Evolutionary conservation across 2,888 invertebrate species (phyloP), one percentile per base, ranked within the genome.

Genomic region (Polyploca ridens): DNA sequence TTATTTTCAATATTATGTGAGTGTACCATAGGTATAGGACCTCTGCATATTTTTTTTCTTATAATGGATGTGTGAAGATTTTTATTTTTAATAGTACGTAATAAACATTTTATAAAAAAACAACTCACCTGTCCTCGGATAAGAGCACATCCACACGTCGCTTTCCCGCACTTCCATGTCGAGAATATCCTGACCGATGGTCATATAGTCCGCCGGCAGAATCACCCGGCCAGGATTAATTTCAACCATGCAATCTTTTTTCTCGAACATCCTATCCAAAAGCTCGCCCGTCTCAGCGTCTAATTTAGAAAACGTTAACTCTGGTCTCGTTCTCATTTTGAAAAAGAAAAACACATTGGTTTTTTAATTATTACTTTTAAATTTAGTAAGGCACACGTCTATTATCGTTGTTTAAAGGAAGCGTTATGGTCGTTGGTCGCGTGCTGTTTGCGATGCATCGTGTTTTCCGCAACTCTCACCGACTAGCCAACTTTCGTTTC

Each of bases 121-220:
- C 44, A 3, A 83, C 91, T 89, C 84, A 97, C 98, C 98, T 76
- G 98, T 98, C 79, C 98, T 95, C 0, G 98, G 98, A 92, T 97
- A 98, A 11, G 98, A 98, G 59, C 97, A 95, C 86, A 98, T 94
- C 96, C 98, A 98, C 0, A 98, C 95, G 84, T 98, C 98, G 74
- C 96, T 96, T 5, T 96, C 94, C 64, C 96, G 91, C 3, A 98
- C 95, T 64, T 96, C 94, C 84, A 98, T 95, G 65, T 97, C 95
- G 66, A 96, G 86, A 65, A 98, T 96, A 73, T 95, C 95, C 73
- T 96, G 95, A 0, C 96, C 97, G 46, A 97, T 95, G 14, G 95
- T 95, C 75, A 95, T 93, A 77, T 95, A 97, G 76, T 96, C 95
- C 0, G 96, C 95, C 0, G 97, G 97, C 69, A 97, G 83, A 27